Base-by-base conservation (phyloP, 2,113 vertebrate genomes). In the Centrocercus urophasianus region DNA sequence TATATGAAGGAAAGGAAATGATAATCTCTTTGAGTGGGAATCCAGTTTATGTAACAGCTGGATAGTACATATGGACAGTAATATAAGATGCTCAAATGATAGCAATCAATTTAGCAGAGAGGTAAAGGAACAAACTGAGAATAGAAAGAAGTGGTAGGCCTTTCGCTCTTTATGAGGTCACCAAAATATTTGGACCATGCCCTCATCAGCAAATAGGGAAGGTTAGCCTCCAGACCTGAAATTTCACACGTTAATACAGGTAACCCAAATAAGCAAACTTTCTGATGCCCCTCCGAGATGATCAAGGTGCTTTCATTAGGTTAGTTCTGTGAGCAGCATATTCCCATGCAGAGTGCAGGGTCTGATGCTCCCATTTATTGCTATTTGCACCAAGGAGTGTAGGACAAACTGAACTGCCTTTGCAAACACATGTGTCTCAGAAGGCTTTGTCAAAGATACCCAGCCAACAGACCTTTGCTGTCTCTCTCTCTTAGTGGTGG, bases 261-360 rank as follows among this genome's bases (percentile, higher is more conserved):
- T 36, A 65, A 34, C 17, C 47, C 32, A 71, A 48, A 32, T 16
- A 0, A 75, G 10, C 1, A 2, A 9, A 43, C 6, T 4, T 57
- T 75, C 84, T 75, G 20, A 54, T 20, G 27, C 5, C 75, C 12
- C 38, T 57, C 14, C 21, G 19, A 42, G 5, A 6, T 47, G 4
- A 0, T 40, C 4, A 50, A 38, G 10, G n/a, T 2, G 3, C 30
- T 75, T 12, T 64, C 0, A 0, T 40, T 82, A 18, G 27, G 3
- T 48, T 64, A 5, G 21, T 59, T 88, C 13, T 45, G 38, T 16
- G 52, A 88, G 12, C 8, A 71, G 11, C 7, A 38, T 1, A 25
- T 79, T 79, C 43, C 22, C 5, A 13, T 30, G 9, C 5, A 36
- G 3, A 4, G 14, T 42, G n/a, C 60, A 13, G 15, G 17, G 63